These are phyloP conservation scores for Epistrophe grossulariae DNA, from an alignment of 2,888 invertebrate genomes.

Conservation along the genomic window DNA sequence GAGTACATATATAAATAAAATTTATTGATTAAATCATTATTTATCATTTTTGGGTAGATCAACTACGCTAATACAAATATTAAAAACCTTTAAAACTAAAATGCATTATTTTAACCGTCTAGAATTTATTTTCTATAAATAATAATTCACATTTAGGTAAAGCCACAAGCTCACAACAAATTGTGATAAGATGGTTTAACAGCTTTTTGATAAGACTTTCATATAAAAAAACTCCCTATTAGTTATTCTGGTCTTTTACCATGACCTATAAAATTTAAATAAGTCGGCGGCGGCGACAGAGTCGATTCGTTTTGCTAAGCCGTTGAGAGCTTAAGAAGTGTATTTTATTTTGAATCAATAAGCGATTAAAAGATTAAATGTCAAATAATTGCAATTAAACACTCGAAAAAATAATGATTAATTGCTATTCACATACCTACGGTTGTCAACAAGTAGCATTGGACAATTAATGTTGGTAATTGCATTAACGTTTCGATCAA, in stretches of 20 bases:
- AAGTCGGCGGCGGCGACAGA: not conserved
- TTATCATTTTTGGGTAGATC: slow-evolving; percentile 23
- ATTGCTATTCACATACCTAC: not conserved
- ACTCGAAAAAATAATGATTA: slow-evolving; percentile 13
- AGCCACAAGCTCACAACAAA: slow-evolving; percentile 12
- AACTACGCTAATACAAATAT: too few relatives aligned
- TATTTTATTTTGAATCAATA: not conserved
- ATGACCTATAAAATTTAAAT: slow-evolving; percentile 51
- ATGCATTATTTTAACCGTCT: not conserved
- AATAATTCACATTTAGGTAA: slow-evolving; percentile 45
- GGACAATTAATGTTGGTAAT: slow-evolving; percentile 6
- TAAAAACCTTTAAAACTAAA: not conserved
- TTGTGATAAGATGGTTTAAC: slow-evolving; percentile 57
- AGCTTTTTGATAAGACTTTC: slow-evolving; percentile 48
- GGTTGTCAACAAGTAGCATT: slow-evolving; percentile 31
- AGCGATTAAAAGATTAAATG: slow-evolving; percentile 25
- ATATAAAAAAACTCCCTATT: slow-evolving; percentile 37
- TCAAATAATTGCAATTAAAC: slow-evolving; percentile 13
- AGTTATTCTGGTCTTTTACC: slow-evolving; percentile 47
- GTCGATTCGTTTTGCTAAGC: not conserved
- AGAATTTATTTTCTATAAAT: slow-evolving; percentile 13
- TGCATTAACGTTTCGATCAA: slow-evolving; percentile 21
- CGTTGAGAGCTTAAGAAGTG: not conserved
- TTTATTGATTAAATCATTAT: not conserved
- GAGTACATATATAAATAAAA: too few relatives aligned